phyloP scores from a whole-genome alignment of 2,113 vertebrate genomes.

The Turnix velox region DNA sequence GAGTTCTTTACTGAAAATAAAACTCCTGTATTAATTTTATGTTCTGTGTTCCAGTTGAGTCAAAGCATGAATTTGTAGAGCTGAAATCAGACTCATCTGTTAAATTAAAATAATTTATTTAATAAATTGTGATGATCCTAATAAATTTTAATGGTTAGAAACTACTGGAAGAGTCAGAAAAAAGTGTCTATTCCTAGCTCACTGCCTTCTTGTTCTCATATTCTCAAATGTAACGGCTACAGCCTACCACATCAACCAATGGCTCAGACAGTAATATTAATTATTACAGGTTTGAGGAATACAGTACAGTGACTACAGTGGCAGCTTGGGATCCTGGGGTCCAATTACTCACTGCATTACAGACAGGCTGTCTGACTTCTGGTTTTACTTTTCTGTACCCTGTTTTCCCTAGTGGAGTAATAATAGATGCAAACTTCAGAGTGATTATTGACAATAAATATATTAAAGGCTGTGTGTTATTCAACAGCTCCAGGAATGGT shows the following conservation, averaged over 20 bases:
- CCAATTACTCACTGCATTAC: constrained; percentile 7
- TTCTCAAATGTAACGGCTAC: not conserved
- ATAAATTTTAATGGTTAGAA: not conserved
- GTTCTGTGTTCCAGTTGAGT: not conserved
- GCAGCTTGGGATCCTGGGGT: constrained; percentile 2
- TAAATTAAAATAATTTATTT: not conserved
- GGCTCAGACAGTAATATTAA: constrained; percentile 22
- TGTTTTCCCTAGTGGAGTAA: constrained; percentile 1
- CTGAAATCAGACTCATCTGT: not conserved
- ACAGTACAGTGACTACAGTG: not conserved
- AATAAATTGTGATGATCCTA: not conserved
- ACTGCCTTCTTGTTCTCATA: not conserved
- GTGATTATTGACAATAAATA: constrained; percentile 3
- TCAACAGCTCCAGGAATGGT: not conserved
- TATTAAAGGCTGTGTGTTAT: not conserved
- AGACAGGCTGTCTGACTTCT: constrained; percentile 40
- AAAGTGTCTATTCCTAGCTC: not conserved
- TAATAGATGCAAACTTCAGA: constrained; percentile 18
- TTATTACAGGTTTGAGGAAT: constrained; percentile 31
- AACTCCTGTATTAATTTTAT: not conserved
- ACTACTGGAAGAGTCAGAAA: not conserved
- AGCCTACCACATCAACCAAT: not conserved
- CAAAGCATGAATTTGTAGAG: not conserved
- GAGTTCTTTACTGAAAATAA: not conserved
- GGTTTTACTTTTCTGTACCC: not conserved